Evolutionary conservation across 2,888 invertebrate species (phyloP).

Genomic region (Drosophila phalerata): DNA sequence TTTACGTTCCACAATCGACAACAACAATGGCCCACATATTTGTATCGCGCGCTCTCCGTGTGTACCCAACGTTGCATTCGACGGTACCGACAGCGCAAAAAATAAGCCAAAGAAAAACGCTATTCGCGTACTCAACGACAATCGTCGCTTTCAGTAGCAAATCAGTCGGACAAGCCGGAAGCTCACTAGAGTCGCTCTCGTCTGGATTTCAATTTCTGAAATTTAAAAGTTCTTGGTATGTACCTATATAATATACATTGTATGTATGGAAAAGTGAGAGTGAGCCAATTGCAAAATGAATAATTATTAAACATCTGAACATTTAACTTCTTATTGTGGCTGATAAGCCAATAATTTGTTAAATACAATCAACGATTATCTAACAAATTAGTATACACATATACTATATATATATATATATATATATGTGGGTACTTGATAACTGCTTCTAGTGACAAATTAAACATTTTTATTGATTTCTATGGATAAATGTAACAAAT

Average conservation of each 20-base stretch:
- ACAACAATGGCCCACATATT: constrained; percentile 57
- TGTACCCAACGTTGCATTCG: constrained; percentile 37
- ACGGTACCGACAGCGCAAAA: constrained; percentile 19
- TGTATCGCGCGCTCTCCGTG: constrained; percentile 42
- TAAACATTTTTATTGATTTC: constrained; percentile 17
- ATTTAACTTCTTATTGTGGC: constrained; percentile 4
- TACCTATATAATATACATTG: constrained; percentile 44
- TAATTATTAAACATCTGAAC: constrained; percentile 26
- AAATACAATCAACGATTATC: constrained; percentile 53
- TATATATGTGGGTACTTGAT: constrained; percentile 13
- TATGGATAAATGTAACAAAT: neutral
- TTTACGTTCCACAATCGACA: constrained; percentile 51
- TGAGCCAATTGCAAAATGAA: constrained; percentile 17
- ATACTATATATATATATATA: constrained; percentile 10
- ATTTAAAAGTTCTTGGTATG: constrained; percentile 72
- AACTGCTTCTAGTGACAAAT: constrained; percentile 23
- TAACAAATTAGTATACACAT: constrained; percentile 49
- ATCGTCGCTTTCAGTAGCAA: constrained; percentile 63
- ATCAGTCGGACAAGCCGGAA: constrained; percentile 70
- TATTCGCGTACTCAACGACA: constrained; percentile 29
- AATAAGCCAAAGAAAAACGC: constrained; percentile 17
- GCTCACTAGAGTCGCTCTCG: constrained; percentile 57
- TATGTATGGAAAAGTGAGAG: constrained; percentile 19
- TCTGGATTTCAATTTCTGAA: constrained; percentile 62
- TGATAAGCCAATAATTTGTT: neutral